phyloP scores from a whole-genome alignment of 2,113 vertebrate species.

The Etheostoma spectabile region DNA sequence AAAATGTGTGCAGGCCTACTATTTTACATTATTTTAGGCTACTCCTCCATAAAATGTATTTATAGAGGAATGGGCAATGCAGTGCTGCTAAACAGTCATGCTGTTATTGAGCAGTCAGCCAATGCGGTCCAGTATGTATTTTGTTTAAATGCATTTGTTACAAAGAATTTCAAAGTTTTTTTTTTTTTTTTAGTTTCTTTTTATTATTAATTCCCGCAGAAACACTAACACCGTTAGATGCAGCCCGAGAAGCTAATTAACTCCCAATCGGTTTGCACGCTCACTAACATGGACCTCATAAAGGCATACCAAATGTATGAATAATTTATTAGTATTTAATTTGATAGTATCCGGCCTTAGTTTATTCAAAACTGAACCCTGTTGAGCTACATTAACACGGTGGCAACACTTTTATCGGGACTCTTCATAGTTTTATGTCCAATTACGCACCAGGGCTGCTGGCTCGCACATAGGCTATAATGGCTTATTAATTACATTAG shows the following conservation, averaged over 20 bases:
- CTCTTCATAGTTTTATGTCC: not conserved
- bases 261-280: not conserved
- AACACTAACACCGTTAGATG: not conserved
- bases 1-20: not conserved
- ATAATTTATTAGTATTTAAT: not conserved
- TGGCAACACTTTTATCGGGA: not conserved
- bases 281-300: not conserved
- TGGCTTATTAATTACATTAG: not conserved
- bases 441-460: not conserved
- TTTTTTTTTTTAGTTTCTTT: not conserved
- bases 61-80: not conserved
- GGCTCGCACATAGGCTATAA: not conserved
- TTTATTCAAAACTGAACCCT: slow-evolving; percentile 3
- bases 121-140: too few relatives aligned
- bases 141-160: not conserved
- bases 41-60: not conserved
- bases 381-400: not conserved
- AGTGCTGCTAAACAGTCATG: not conserved
- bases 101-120: not conserved
- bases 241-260: not conserved
- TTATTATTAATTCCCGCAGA: not conserved
- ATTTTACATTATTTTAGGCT: not conserved
- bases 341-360: not conserved
- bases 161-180: rapidly evolving
- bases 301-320: rapidly evolving